Conservation (phyloP, 2,113 vertebrate species). For the Machaerirhynchus nigripectus region DNA sequence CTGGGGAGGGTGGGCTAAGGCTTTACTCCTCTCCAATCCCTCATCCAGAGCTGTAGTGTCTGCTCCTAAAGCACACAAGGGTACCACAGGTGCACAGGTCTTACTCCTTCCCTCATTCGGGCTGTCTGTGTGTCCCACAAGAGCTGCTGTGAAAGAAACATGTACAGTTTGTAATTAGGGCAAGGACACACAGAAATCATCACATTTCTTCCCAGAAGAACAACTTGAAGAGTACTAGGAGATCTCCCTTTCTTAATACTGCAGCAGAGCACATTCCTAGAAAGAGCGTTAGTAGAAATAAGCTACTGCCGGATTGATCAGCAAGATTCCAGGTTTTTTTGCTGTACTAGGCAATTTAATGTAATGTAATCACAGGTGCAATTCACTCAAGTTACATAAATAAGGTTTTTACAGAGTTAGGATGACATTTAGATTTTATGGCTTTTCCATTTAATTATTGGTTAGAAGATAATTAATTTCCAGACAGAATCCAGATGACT, state of each 20-base stretch:
- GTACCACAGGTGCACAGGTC: neutral
- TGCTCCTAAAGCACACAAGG: neutral
- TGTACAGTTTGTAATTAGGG: neutral
- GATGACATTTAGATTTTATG: neutral
- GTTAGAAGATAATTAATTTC: neutral
- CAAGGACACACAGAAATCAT: neutral
- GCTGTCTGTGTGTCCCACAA: neutral
- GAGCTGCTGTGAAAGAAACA: neutral
- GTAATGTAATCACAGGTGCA: neutral
- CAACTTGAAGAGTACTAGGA: neutral
- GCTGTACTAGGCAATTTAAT: neutral
- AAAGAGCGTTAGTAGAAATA: neutral
- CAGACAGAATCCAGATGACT: neutral
- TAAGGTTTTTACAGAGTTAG: neutral
- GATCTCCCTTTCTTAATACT: neutral
- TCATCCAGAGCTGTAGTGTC: neutral
- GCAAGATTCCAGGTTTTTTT: neutral
- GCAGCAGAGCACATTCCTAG: neutral
- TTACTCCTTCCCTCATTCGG: accelerated
- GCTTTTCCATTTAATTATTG: neutral
- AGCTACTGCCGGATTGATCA: neutral
- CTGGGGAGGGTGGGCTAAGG: neutral
- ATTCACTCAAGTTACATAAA: neutral
- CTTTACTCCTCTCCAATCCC: neutral
- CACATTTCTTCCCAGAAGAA: neutral